Percentiles rank a stretch among this genome's conserved stretches.
These are phyloP conservation scores for Oegoconia quadripuncta DNA, from an alignment of 2,888 invertebrate species.

Conservation along the genomic window DNA sequence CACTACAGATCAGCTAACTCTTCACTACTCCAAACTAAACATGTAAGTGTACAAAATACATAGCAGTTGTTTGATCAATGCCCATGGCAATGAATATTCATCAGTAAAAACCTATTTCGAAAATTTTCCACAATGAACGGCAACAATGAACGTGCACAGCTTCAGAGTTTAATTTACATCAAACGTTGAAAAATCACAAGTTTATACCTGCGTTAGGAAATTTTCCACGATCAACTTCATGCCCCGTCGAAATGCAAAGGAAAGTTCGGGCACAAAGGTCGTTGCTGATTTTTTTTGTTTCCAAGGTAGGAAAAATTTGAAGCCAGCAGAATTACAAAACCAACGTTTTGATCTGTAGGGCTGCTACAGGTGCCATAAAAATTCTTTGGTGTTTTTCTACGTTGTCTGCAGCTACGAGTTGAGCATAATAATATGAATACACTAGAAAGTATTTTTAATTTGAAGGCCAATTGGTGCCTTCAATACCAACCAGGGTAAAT, in stretches of 20 bases:
- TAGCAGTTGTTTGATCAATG: no score
- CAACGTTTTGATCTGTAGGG: slow-evolving; percentile 49
- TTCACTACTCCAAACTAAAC: background rate
- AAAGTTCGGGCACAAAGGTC: slow-evolving; percentile 64
- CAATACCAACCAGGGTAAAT: no score
- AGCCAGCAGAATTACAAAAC: slow-evolving; percentile 65
- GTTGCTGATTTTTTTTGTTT: slow-evolving; percentile 58
- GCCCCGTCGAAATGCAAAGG: slow-evolving; percentile 63
- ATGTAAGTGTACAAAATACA: slow-evolving; percentile 10
- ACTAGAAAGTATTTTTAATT: no score
- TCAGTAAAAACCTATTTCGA: slow-evolving; percentile 22
- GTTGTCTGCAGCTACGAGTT: no score
- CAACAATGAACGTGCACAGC: slow-evolving; percentile 39
- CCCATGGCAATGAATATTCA: slow-evolving; percentile 40
- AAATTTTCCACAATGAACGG: slow-evolving; percentile 33
- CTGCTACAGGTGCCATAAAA: no score
- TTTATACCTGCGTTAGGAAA: slow-evolving; percentile 52
- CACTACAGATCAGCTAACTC: background rate
- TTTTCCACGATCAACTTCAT: slow-evolving; percentile 67
- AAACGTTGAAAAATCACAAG: slow-evolving; percentile 62
- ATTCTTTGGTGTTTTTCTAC: no score
- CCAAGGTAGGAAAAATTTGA: slow-evolving; percentile 62
- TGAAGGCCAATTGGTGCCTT: no score
- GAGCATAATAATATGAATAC: no score
- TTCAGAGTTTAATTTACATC: slow-evolving; percentile 56